These are phyloP conservation scores for Diplolepis rosae DNA, from an alignment of 2,888 invertebrate species.

Conservation along the genomic window DNA sequence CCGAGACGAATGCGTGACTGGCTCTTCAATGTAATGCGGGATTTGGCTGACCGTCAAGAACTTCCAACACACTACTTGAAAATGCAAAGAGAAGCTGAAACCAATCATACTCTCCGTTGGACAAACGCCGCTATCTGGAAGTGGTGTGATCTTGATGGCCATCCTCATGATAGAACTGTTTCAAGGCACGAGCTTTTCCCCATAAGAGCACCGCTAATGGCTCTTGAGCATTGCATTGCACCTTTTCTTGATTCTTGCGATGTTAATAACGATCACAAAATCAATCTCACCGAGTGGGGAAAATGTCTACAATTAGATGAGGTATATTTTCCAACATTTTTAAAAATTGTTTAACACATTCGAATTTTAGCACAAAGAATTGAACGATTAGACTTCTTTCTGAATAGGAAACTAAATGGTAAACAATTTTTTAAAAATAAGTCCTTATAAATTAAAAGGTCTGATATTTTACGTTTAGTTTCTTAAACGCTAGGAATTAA, in stretches of 20 bases:
- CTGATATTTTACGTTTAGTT: no score
- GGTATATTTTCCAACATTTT: constrained; percentile 75
- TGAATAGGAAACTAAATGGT: no score
- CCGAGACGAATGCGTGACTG: constrained; percentile 98
- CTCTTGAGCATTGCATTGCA: constrained; percentile 97
- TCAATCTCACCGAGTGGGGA: constrained; percentile 95
- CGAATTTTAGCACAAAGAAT: no score
- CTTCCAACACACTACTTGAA: constrained; percentile 87
- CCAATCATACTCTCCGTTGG: constrained; percentile 88
- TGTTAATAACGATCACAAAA: constrained; percentile 89
- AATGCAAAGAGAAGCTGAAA: constrained; percentile 93
- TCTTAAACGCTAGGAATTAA: no score
- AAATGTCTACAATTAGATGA: constrained; percentile 88
- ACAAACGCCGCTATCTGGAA: constrained; percentile 98
- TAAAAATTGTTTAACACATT: no score
- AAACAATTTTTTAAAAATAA: no score
- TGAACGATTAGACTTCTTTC: no score
- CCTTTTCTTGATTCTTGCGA: constrained; percentile 96
- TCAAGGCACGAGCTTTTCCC: constrained; percentile 97
- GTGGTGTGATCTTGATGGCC: constrained; percentile 96
- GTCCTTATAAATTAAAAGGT: no score
- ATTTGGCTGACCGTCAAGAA: constrained; percentile 91
- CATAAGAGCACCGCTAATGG: constrained; percentile 94
- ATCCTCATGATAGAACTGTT: constrained; percentile 90
- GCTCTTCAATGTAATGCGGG: constrained; percentile 98